Percentiles rank a stretch among this genome's conserved stretches.
These are phyloP conservation scores for Nephila pilipes DNA, from an alignment of 1,140 invertebrate genomes.

Conservation along the genomic window DNA sequence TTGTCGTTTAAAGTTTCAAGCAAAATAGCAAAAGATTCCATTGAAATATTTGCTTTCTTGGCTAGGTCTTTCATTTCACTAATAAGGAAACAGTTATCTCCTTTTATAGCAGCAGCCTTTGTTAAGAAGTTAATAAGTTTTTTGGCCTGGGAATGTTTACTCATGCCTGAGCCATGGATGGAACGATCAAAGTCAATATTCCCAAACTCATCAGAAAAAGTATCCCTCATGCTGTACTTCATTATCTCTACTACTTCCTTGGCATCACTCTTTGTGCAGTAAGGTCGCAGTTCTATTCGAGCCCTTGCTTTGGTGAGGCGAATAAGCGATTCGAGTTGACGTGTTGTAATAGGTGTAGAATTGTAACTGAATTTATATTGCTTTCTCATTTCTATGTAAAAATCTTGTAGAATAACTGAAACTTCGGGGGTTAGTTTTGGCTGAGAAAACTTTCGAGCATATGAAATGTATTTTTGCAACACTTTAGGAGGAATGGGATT, in stretches of 20 bases:
- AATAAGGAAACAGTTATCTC: conserved; percentile 87
- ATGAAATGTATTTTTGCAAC: conserved; percentile 94
- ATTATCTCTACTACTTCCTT: conserved; percentile 92
- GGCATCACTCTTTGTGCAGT: conserved; percentile 90
- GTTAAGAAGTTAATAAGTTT: conserved; percentile 88
- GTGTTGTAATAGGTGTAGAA: conserved; percentile 88
- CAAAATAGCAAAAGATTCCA: conserved; percentile 85
- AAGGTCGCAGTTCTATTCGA: conserved; percentile 90
- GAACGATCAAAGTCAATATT: conserved; percentile 87
- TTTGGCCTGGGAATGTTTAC: conserved; percentile 87
- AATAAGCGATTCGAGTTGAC: conserved; percentile 94
- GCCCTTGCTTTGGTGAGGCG: conserved; percentile 93
- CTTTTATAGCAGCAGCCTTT: conserved; percentile 84
- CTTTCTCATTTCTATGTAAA: conserved; percentile 90
- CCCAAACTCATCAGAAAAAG: conserved; percentile 87
- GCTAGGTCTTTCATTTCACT: conserved; percentile 89
- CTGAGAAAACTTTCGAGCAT: conserved; percentile 93
- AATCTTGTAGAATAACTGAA: conserved; percentile 87
- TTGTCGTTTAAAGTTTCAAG: conserved; percentile 90
- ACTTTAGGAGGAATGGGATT: conserved; percentile 88
- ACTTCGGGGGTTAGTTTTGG: conserved; percentile 89
- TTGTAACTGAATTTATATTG: conserved; percentile 84
- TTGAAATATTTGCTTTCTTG: conserved; percentile 84
- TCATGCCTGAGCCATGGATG: conserved; percentile 88
- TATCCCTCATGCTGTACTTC: conserved; percentile 89